phyloP scores from a whole-genome alignment of 2,888 invertebrate genomes.

The Aelia acuminata region DNA sequence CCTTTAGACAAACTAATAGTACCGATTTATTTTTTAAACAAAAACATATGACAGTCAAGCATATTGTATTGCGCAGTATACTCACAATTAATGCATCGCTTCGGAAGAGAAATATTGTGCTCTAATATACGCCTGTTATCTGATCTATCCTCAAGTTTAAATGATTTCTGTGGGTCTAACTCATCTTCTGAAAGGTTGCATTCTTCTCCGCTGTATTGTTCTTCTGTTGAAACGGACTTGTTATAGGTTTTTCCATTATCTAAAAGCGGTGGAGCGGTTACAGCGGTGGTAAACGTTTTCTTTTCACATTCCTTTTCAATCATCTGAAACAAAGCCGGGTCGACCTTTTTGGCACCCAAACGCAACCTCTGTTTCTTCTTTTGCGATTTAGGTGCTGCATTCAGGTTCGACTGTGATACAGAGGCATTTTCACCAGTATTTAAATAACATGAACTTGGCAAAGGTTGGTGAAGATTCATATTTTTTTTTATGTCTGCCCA shows the following conservation, averaged over 20 bases:
- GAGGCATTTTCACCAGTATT: background rate
- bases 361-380: background rate
- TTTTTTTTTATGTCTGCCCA: background rate
- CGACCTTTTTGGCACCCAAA: slow-evolving; percentile 25
- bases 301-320: background rate
- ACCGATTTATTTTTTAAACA: too few relatives aligned
- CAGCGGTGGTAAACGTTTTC: background rate
- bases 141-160: background rate
- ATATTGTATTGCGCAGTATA: too few relatives aligned
- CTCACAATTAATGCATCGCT: background rate
- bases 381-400: background rate
- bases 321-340: background rate
- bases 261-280: background rate
- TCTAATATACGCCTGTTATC: background rate
- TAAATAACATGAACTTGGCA: background rate
- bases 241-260: background rate
- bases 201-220: background rate
- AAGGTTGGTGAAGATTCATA: background rate
- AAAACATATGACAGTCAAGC: too few relatives aligned
- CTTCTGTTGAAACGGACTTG: background rate
- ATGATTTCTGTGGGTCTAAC: too few relatives aligned
- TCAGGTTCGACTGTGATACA: background rate
- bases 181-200: background rate
- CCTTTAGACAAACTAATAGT: too few relatives aligned
- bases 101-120: background rate